A percentile compares a stretch with the other conserved stretches of the same genome.
Conservation (phyloP, 37 sponge, comb jelly and placozoan species). For the Tethya wilhelma region DNA sequence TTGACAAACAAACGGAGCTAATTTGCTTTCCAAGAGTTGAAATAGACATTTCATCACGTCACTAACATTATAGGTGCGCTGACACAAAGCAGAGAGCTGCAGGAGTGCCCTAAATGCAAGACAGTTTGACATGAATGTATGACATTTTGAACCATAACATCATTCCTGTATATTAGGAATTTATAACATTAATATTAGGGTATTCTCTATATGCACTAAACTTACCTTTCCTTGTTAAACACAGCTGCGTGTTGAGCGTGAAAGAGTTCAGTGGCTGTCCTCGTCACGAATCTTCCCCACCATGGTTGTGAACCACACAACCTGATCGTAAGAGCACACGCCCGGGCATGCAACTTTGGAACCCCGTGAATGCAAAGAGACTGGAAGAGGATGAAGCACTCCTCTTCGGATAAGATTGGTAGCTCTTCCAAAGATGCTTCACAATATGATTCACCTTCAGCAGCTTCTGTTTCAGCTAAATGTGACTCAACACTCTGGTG, state of each 20-base stretch:
- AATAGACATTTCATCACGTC: slow-evolving; percentile 36
- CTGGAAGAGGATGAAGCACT: slow-evolving; percentile 49
- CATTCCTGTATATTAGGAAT: background rate
- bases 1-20: background rate
- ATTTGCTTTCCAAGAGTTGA: slow-evolving; percentile 7
- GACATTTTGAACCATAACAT: too few species aligned
- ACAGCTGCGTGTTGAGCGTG: slow-evolving; percentile 12
- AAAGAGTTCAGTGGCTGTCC: slow-evolving; percentile 28
- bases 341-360: slow-evolving; percentile 53
- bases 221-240: slow-evolving; percentile 66
- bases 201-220: background rate
- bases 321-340: slow-evolving; percentile 56
- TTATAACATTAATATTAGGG: background rate
- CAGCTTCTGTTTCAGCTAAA: background rate
- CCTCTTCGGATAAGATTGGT: slow-evolving; percentile 26
- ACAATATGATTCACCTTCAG: background rate
- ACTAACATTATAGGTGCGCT: slow-evolving; percentile 33
- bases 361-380: slow-evolving; percentile 62
- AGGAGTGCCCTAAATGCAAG: slow-evolving; percentile 40
- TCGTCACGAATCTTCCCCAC: slow-evolving; percentile 67
- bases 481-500: background rate
- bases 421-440: background rate
- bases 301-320: slow-evolving; percentile 68
- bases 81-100: slow-evolving; percentile 62
- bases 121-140: too few species aligned